These are phyloP conservation scores for Stichopus chloronotus DNA, from an alignment of 35 echinoderm and acorn worm genomes.

Conservation along the genomic window DNA sequence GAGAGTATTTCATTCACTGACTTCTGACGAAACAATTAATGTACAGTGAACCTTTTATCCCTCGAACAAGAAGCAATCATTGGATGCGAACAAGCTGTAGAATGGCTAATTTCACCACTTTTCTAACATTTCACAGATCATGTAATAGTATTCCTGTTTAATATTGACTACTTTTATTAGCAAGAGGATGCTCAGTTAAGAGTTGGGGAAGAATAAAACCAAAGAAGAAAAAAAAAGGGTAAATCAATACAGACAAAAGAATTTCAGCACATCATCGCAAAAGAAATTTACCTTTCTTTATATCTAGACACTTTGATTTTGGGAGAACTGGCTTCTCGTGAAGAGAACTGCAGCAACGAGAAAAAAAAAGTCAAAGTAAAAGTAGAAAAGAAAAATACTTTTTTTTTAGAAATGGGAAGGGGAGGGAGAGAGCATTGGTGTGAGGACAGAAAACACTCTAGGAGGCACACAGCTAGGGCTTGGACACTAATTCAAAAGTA, in stretches of 20 bases:
- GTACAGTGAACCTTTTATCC: too few relatives aligned
- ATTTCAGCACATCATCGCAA: neutral
- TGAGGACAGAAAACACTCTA: neutral
- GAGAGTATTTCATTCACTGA: too few relatives aligned
- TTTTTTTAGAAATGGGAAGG: neutral
- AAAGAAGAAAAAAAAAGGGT: too few relatives aligned
- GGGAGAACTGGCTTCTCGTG: slow-evolving; percentile 44
- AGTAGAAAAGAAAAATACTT: neutral
- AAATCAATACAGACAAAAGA: neutral
- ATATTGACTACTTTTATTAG: too few relatives aligned
- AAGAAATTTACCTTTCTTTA: slow-evolving; percentile 12
- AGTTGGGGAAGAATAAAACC: too few relatives aligned
- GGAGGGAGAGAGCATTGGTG: neutral
- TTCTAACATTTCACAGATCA: too few relatives aligned
- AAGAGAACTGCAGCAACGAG: slow-evolving; percentile 48
- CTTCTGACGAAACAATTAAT: too few relatives aligned
- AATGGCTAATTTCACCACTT: too few relatives aligned
- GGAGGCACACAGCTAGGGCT: neutral
- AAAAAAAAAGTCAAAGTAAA: slow-evolving; percentile 23
- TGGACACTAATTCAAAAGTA: neutral
- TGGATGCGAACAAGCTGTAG: too few relatives aligned
- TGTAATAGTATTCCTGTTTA: too few relatives aligned
- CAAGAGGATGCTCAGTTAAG: too few relatives aligned
- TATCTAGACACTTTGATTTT: slow-evolving; percentile 33
- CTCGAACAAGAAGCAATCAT: too few relatives aligned